Percentiles rank a stretch among this genome's conserved stretches.
Evolutionary conservation across 2,797 vertebrate species (phyloP).

Genomic region (Phrynocephalus forsythii): DNA sequence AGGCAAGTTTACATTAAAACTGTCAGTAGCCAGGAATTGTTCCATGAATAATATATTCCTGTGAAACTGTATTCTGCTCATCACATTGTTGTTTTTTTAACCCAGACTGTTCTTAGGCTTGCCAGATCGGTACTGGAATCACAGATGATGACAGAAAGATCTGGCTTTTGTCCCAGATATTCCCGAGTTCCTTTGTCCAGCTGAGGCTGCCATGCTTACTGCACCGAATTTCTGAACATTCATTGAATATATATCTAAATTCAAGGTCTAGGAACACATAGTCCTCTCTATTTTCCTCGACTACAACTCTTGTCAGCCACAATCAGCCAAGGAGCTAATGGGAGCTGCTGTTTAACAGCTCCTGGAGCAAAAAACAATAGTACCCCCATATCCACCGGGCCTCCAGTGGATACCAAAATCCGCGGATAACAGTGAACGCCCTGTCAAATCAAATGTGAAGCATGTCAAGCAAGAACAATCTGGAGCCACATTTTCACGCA

Average conservation of each 20-base stretch:
- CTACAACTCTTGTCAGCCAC: background rate
- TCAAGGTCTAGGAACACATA: background rate
- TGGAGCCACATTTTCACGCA: too few species aligned
- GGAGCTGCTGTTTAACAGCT: background rate
- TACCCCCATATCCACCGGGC: too few species aligned
- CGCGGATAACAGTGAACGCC: too few species aligned
- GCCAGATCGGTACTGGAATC: background rate
- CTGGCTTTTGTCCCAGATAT: background rate
- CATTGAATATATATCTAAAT: background rate
- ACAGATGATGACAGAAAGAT: background rate
- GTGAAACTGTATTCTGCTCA: background rate
- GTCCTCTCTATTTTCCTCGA: background rate
- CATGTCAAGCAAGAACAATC: too few species aligned
- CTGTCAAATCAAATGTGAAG: too few species aligned
- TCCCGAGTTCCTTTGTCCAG: background rate
- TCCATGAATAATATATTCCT: background rate
- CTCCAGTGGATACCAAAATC: too few species aligned
- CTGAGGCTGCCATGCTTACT: background rate
- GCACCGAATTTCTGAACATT: background rate
- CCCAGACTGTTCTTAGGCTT: background rate
- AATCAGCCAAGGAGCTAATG: background rate
- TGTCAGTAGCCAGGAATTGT: background rate
- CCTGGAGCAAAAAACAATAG: too few species aligned
- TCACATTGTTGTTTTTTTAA: background rate
- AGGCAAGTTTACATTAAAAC: background rate